A percentile compares a stretch with the other conserved stretches of the same genome.
Conservation (phyloP, 2,888 invertebrate species). For the Drosophila nigritarsus region DNA sequence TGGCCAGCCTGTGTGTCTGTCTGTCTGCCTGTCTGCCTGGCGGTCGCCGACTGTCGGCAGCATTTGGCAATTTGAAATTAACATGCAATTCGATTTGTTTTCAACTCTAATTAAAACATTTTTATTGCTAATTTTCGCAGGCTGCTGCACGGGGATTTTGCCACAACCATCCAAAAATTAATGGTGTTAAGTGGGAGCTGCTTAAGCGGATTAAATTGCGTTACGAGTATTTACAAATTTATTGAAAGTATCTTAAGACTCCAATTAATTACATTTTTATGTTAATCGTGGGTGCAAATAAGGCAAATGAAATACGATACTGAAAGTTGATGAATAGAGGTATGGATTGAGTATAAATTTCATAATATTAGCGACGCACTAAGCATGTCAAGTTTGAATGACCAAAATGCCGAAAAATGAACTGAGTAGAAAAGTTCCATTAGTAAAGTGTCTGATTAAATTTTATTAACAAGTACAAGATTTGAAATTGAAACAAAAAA, state of each 20-base stretch:
- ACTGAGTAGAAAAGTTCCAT: background rate
- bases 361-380: background rate
- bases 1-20: background rate
- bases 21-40: background rate
- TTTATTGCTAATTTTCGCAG: constrained; percentile 52
- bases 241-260: constrained; percentile 1
- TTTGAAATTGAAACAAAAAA: too few relatives aligned
- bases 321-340: background rate
- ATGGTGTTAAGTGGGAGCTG: background rate
- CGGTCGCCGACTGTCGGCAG: constrained; percentile 25
- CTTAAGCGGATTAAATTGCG: constrained; percentile 4
- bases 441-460: background rate
- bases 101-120: constrained; percentile 67
- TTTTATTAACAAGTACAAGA: background rate
- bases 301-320: background rate
- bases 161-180: constrained; percentile 3
- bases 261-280: background rate
- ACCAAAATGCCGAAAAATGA: background rate
- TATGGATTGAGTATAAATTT: background rate
- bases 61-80: constrained; percentile 68
- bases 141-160: background rate
- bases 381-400: background rate
- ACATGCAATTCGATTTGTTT: constrained; percentile 74
- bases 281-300: background rate
- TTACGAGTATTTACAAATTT: background rate